Percentiles rank a stretch among this genome's conserved stretches.
Conservation (phyloP, 2,888 invertebrate species). For the Drosophila trichaetosa region DNA sequence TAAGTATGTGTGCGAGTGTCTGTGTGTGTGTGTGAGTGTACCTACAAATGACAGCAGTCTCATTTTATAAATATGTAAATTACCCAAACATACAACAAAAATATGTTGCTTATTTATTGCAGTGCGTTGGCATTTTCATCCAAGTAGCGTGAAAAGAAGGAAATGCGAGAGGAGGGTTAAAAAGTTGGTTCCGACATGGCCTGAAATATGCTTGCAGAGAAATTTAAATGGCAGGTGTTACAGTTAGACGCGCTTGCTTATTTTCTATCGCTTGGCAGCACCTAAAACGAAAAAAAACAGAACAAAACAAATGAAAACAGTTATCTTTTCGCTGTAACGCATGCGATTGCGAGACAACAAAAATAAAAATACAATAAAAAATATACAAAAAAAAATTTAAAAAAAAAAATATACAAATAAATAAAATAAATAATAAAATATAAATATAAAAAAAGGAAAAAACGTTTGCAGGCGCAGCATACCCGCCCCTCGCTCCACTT, state of each 20-base stretch:
- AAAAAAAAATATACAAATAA: background rate
- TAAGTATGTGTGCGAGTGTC: background rate
- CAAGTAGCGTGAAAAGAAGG: constrained; percentile 47
- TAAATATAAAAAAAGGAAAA: background rate
- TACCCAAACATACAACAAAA: constrained; percentile 38
- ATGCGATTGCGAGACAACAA: constrained; percentile 18
- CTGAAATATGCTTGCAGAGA: constrained; percentile 60
- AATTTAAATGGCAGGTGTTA: constrained; percentile 67
- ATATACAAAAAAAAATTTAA: too few species aligned
- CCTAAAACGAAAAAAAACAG: constrained; percentile 7
- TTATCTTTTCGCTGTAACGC: constrained; percentile 16
- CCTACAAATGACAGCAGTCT: constrained; percentile 51
- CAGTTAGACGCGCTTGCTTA: constrained; percentile 50
- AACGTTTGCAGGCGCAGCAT: constrained; percentile 63
- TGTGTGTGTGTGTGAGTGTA: constrained; percentile 12
- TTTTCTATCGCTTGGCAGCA: constrained; percentile 38
- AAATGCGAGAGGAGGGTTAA: constrained; percentile 52
- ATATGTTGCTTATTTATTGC: constrained; percentile 27
- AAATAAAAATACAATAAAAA: constrained; percentile 5
- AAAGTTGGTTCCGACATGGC: constrained; percentile 61
- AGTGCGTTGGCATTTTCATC: constrained; percentile 69
- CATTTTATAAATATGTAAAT: constrained; percentile 74
- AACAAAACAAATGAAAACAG: constrained; percentile 4
- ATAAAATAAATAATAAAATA: background rate
- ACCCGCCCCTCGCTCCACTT: constrained; percentile 18